Percentiles rank a stretch among this genome's conserved stretches.
phyloP scores from a whole-genome alignment of 2,797 vertebrate genomes.

The Loris lydekkerianus region DNA sequence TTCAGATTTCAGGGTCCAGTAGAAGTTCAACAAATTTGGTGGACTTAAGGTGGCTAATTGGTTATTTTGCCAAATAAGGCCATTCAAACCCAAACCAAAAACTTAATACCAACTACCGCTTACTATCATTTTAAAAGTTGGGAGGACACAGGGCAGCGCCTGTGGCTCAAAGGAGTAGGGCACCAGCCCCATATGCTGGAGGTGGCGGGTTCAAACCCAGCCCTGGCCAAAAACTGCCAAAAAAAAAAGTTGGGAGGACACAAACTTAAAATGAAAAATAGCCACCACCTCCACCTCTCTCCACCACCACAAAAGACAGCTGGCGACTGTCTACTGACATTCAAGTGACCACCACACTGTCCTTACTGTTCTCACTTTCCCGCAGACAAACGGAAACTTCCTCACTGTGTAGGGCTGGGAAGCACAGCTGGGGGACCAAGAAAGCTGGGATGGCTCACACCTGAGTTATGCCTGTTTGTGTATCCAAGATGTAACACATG shows the following conservation, averaged over 20 bases:
- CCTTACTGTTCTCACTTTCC: neutral
- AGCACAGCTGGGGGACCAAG: neutral
- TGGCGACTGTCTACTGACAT: neutral
- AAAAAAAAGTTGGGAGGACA: neutral
- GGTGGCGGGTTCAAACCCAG: too few species aligned
- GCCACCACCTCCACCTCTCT: too few species aligned
- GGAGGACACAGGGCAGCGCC: neutral
- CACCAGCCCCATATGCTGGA: too few species aligned
- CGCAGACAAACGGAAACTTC: neutral
- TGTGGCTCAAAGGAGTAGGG: too few species aligned
- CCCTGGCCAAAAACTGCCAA: too few species aligned
- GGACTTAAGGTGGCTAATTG: neutral
- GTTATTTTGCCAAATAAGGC: conserved; percentile 23
- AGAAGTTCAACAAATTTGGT: neutral
- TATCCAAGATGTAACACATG: too few species aligned
- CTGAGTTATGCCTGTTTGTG: rapidly evolving
- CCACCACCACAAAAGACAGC: neutral
- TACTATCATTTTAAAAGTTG: neutral
- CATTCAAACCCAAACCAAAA: conserved; percentile 2
- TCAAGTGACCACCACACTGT: rapidly evolving
- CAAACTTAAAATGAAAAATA: neutral
- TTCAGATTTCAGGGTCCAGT: neutral
- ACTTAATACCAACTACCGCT: neutral
- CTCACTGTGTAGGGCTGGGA: neutral
- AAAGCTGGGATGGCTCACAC: neutral